These are phyloP conservation scores for Myotis planiceps DNA, from an alignment of 2,797 vertebrate species.

Conservation along the genomic window DNA sequence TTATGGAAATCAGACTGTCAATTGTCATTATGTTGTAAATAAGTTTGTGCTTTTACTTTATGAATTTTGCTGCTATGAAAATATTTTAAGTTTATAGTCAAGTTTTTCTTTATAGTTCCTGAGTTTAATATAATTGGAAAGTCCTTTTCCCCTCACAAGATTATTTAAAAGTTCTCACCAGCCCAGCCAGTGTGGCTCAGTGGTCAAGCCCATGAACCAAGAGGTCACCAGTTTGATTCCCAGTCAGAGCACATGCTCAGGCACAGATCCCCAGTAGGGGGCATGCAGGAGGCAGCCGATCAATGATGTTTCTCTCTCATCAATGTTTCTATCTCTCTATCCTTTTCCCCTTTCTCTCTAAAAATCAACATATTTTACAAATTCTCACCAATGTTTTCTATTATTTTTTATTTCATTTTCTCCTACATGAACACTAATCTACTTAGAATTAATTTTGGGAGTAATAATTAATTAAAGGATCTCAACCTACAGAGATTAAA, in stretches of 20 bases:
- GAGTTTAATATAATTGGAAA: not conserved
- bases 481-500: not conserved
- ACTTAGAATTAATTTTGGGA: not conserved
- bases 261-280: too few relatives aligned
- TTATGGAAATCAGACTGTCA: not conserved
- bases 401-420: not conserved
- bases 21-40: not conserved
- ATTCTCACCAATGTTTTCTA: not conserved
- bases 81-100: not conserved
- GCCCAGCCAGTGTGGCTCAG: too few relatives aligned
- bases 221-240: too few relatives aligned
- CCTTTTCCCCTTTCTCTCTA: too few relatives aligned
- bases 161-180: not conserved
- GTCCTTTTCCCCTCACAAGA: not conserved
- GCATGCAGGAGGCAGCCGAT: too few relatives aligned
- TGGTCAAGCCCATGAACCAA: too few relatives aligned
- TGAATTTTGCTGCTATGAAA: not conserved
- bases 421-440: slow-evolving; percentile 1
- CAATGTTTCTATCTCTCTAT: too few relatives aligned
- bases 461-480: not conserved
- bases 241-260: too few relatives aligned
- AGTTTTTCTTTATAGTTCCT: not conserved
- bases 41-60: slow-evolving; percentile 32
- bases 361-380: not conserved
- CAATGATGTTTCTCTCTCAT: too few relatives aligned